Evolutionary conservation across 1,140 invertebrate species (phyloP).

Genomic region (Anastrepha ludens): DNA sequence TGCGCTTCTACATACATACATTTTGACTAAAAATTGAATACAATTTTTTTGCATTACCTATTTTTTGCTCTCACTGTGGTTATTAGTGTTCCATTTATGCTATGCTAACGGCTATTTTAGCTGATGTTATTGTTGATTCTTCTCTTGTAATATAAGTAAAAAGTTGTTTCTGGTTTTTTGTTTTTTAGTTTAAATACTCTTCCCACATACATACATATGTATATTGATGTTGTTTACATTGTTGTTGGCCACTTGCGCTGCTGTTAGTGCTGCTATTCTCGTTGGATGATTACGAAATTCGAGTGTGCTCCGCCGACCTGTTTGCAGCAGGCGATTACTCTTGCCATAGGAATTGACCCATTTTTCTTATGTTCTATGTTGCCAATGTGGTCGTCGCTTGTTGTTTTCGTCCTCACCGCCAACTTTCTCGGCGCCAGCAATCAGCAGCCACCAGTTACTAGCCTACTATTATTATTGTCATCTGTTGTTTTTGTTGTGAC

Average conservation of each 20-base stretch:
- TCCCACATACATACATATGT: not conserved
- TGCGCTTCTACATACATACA: not conserved
- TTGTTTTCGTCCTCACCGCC: not conserved
- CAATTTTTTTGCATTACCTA: not conserved
- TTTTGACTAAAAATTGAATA: not conserved
- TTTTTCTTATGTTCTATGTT: constrained; percentile 8
- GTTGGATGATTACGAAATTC: constrained; percentile 48
- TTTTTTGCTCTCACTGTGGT: not conserved
- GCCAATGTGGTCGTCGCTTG: not conserved
- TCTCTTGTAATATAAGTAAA: not conserved
- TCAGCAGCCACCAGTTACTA: not conserved
- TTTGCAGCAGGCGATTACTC: constrained; percentile 27
- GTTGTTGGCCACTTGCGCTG: not conserved
- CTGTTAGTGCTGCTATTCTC: constrained; percentile 11
- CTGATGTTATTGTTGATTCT: constrained; percentile 25
- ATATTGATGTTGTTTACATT: not conserved
- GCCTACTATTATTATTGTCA: not conserved
- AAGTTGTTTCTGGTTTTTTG: not conserved
- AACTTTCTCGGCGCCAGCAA: constrained; percentile 40
- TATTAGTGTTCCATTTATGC: constrained; percentile 21
- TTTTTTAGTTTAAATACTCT: not conserved
- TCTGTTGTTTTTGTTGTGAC: not conserved
- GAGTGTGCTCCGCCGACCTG: constrained; percentile 44
- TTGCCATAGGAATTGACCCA: constrained; percentile 27
- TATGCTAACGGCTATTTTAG: not conserved